phyloP scores from a whole-genome alignment of 2,113 vertebrate species.

The Rousettus leschenaultii region DNA sequence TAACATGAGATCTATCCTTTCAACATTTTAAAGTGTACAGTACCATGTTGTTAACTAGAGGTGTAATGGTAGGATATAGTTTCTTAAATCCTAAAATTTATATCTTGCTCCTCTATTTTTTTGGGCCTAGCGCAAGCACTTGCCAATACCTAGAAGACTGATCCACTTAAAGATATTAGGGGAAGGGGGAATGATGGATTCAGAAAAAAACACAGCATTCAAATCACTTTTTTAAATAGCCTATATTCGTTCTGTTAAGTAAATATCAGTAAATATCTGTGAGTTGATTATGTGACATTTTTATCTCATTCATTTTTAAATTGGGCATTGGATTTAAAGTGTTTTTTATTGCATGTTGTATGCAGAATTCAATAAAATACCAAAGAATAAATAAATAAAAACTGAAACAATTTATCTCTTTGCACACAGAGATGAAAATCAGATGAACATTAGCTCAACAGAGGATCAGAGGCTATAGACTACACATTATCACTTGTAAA shows the following conservation, averaged over 20 bases:
- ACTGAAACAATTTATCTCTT: neutral
- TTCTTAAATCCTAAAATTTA: neutral
- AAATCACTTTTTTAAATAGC: neutral
- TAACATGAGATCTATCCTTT: neutral
- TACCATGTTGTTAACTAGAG: neutral
- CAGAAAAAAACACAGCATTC: neutral
- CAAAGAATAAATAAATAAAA: neutral
- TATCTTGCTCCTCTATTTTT: neutral
- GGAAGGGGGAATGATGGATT: fast-evolving
- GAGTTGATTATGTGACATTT: neutral
- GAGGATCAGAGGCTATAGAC: neutral
- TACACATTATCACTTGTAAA: neutral
- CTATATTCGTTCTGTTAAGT: neutral
- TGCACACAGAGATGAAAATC: neutral
- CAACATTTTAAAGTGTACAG: neutral
- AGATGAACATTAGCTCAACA: neutral
- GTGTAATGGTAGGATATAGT: neutral
- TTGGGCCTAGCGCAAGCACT: neutral
- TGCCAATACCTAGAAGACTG: neutral
- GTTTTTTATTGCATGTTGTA: neutral
- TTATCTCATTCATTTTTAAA: neutral
- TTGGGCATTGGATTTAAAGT: neutral
- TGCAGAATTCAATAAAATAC: neutral
- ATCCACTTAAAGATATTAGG: neutral
- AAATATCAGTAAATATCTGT: neutral